Conservation (phyloP, 2,113 vertebrate genomes). For the Triplophysa dalaica region DNA sequence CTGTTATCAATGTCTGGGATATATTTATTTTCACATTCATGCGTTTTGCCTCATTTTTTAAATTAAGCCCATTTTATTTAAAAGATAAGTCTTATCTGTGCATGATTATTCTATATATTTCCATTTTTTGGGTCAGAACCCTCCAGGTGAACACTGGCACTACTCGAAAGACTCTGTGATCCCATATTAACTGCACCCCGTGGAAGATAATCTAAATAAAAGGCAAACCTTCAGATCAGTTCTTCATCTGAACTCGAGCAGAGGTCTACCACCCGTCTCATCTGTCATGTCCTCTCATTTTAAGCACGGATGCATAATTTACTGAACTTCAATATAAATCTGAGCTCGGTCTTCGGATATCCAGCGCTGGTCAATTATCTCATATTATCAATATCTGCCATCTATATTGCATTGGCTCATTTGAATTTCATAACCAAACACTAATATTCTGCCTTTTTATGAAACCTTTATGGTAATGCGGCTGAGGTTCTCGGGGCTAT, state of each 20-base stretch:
- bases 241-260: constrained; percentile 19
- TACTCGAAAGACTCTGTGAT: not conserved
- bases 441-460: constrained; percentile 66
- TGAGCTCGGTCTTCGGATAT: constrained; percentile 55
- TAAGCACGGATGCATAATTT: constrained; percentile 51
- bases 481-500: constrained; percentile 65
- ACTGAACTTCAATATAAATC: constrained; percentile 56
- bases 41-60: too few species aligned
- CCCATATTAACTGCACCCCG: not conserved
- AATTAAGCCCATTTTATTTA: too few species aligned
- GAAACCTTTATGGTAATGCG: constrained; percentile 63
- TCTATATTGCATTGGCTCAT: constrained; percentile 63
- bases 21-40: too few species aligned
- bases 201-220: not conserved
- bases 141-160: not conserved
- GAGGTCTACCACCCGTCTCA: constrained; percentile 50
- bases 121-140: not conserved
- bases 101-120: too few species aligned
- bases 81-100: too few species aligned
- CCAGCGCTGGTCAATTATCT: constrained; percentile 60
- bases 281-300: constrained; percentile 57
- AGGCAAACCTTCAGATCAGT: not conserved
- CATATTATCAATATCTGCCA: constrained; percentile 62
- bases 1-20: too few species aligned
- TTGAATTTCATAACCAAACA: constrained; percentile 73